Conservation (phyloP, 2,113 vertebrate species). For the Amia ocellicauda region DNA sequence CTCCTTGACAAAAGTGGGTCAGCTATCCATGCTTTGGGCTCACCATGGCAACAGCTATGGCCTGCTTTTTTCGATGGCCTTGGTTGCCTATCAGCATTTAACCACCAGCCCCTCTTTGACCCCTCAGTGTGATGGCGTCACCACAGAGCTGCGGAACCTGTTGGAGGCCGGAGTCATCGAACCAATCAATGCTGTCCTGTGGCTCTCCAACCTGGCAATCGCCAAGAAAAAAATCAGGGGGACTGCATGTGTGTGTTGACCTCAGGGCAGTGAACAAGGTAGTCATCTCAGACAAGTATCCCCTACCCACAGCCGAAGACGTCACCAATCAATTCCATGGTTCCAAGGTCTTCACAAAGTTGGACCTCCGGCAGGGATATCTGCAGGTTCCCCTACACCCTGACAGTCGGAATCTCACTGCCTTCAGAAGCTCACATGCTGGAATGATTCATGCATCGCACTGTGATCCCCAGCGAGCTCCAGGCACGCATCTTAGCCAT, state of each 20-base stretch:
- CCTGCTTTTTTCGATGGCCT: neutral
- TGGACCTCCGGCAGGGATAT: slow-evolving; percentile 11
- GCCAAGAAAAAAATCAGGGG: neutral
- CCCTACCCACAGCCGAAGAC: neutral
- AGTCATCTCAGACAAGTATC: slow-evolving; percentile 1
- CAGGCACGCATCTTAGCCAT: no score
- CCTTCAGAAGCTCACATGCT: no score
- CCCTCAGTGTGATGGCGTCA: neutral
- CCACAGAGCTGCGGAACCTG: neutral
- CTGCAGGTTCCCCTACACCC: no score
- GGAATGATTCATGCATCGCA: no score
- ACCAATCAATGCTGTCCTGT: neutral
- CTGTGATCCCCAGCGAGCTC: no score
- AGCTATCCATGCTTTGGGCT: neutral
- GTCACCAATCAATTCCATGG: slow-evolving; percentile 15
- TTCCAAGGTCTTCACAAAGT: slow-evolving; percentile 1
- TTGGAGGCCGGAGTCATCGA: neutral
- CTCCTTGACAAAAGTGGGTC: slow-evolving; percentile 2
- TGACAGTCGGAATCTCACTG: no score
- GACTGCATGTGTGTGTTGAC: neutral
- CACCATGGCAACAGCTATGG: slow-evolving; percentile 6
- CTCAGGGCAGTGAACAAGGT: neutral
- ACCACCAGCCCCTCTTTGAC: no score
- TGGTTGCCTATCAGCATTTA: no score
- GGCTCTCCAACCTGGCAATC: slow-evolving; percentile 12